Base-by-base conservation (phyloP, 2,888 invertebrate genomes). In the Drosophila peninsularis region DNA sequence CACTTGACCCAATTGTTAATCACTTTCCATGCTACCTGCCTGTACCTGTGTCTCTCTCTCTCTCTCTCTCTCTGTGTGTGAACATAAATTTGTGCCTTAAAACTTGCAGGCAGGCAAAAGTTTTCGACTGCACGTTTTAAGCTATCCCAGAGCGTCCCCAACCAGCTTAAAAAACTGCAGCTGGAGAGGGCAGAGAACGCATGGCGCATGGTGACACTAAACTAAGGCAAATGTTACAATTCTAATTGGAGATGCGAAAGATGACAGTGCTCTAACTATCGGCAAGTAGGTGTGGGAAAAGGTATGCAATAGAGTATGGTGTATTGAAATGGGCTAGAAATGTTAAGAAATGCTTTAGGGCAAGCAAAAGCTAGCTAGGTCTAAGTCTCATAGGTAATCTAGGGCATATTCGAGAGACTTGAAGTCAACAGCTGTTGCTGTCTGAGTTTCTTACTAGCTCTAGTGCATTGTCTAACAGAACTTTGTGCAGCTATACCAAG, bases 1-100 rank as follows among this genome's bases (percentile, higher is more conserved):
- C 86, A 85, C 83, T 89, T 90, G 89, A 90, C 85, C 89, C 85
- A 90, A 90, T 85, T 85, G 90, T 87, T 90, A 85, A 85, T 90
- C 85, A 85, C 89, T 88, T 78, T 80, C 71, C 78, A 58, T 24
- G 13, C 45, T 14, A 9, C 39, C 34, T 44, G 10, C 30, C 24
- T 63, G 53, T 64, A 44, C 21, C 6, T 32, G 17, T 30, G n/a
- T 34, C 17, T 10, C 10, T 17, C 41, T 19, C 41, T 11, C 21
- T 32, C 13, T 13, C 13, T 19, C 19, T 19, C 19, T 32, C 1
- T 34, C 5, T 36, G 24, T 65, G 30, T 57, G 39, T 61, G 39
- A 56, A 49, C 87, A 85, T 85, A 85, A 85, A 88, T 90, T 78
- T 79, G 67, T 88, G 68, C 65, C 88, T 84, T 80, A 71, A 88